These are phyloP conservation scores for Lethenteron camtschaticum DNA, from an alignment of 2,113 vertebrate species.

Conservation along the genomic window DNA sequence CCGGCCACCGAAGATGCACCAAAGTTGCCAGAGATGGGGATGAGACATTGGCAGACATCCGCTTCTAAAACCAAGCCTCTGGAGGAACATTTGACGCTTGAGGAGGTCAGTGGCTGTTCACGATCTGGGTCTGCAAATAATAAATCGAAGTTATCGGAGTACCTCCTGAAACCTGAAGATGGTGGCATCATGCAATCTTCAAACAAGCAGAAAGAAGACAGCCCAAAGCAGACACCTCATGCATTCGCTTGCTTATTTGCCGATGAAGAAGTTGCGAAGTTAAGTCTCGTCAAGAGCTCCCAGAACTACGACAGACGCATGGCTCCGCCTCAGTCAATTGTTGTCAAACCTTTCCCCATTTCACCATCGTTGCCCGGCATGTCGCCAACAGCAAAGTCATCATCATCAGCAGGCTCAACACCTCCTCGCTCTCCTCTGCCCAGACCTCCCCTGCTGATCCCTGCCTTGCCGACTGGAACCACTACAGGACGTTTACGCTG, in stretches of 20 bases:
- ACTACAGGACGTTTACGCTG: neutral
- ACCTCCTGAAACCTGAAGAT: neutral
- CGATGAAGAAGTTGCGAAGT: conserved; percentile 2
- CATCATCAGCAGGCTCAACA: conserved; percentile 3
- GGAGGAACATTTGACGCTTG: neutral
- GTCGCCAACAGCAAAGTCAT: conserved; percentile 2
- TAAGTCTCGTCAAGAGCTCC: neutral
- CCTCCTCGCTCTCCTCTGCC: conserved; percentile 1
- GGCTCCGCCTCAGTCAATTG: neutral
- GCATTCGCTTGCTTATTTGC: neutral
- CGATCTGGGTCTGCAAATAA: neutral
- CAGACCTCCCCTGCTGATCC: neutral
- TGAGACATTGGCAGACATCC: no score
- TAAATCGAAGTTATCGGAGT: neutral
- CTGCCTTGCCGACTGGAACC: neutral
- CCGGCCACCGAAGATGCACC: neutral
- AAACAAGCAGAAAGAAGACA: no score
- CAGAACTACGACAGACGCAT: neutral
- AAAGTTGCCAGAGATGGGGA: neutral
- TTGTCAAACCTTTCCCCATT: neutral
- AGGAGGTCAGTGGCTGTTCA: neutral
- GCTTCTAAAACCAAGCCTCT: neutral
- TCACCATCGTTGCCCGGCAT: neutral
- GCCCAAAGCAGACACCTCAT: no score
- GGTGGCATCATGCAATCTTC: neutral